Conservation (phyloP, 2,888 invertebrate species). For the Ichneumoninae sp. region DNA sequence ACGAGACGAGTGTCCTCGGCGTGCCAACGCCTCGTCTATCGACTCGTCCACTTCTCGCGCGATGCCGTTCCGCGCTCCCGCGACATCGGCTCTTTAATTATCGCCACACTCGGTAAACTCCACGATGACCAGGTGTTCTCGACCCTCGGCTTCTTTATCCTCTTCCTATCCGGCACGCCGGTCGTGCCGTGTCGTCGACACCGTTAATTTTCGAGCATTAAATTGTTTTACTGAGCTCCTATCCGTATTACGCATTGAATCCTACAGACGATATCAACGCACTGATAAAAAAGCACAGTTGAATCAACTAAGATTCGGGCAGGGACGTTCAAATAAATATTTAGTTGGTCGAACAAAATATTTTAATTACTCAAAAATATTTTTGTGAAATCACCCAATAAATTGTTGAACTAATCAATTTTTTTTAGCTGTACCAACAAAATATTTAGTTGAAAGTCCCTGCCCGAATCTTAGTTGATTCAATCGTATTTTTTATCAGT, state of each 20-base stretch:
- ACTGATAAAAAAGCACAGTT: too few relatives aligned
- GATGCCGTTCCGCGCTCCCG: conserved; percentile 33
- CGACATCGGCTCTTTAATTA: conserved; percentile 49
- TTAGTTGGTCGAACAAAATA: too few relatives aligned
- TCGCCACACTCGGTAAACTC: conserved; percentile 40
- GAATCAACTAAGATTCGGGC: too few relatives aligned
- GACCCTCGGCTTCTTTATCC: conserved; percentile 31
- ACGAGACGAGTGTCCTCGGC: conserved; percentile 63
- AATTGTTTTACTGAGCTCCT: background rate
- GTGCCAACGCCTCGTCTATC: conserved; percentile 67
- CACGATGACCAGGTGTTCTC: conserved; percentile 52
- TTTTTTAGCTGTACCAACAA: too few relatives aligned
- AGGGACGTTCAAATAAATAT: too few relatives aligned
- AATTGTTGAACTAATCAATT: too few relatives aligned
- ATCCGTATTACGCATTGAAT: background rate
- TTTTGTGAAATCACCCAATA: too few relatives aligned
- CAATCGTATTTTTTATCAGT: too few relatives aligned
- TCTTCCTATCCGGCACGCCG: conserved; percentile 4
- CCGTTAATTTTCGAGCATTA: background rate
- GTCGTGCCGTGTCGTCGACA: conserved; percentile 23
- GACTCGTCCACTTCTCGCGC: conserved; percentile 61
- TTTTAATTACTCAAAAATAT: too few relatives aligned
- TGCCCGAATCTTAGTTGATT: too few relatives aligned
- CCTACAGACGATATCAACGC: background rate
- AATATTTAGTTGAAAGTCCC: too few relatives aligned